Base-by-base conservation (phyloP, 2,113 vertebrate genomes). In the Cyanocitta stelleri region DNA sequence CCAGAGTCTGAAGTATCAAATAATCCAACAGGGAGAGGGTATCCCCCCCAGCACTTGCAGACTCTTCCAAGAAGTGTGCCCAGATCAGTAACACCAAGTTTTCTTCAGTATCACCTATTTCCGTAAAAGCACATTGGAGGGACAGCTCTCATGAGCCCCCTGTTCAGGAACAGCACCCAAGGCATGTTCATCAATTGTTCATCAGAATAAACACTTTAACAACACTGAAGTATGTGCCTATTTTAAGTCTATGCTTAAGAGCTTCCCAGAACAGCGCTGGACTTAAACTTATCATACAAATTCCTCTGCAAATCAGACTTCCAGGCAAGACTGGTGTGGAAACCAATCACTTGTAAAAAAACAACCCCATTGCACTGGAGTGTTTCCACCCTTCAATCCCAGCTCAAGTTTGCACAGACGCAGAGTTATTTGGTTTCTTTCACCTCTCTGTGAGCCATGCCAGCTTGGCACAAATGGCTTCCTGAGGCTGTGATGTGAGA, bases 251-350 rank as follows among this genome's bases (percentile, higher is more conserved):
- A 13, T n/a, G 61, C 56, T 63, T 91, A 95, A 84, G 80, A 89
- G 93, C 91, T 92, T 95, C 81, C 90, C 89, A 90, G 93, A 95
- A 95, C 76, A 93, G 43, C 44, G 66, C 73, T 95, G 37, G 74
- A 85, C 56, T 93, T 56, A 78, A 95, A 89, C 87, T 91, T 89
- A 92, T 72, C 84, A 52, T 6, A 74, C 10, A 76, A 85, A 91
- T 87, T 87, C 84, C 87, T 91, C 89, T 72, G 73, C 76, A 84
- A 87, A 61, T 76, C 83, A 85, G 75, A 66, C 71, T 85, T 88
- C 86, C 66, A 91, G 91, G 67, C 84, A 91, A 64, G 48, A 75
- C n/a, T 13, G 32, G 71, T 91, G 71, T 91, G 85, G 88, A 63
- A 68, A 85, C n/a, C 44, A 87, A 73, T 44, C 3, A 21, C 77